A percentile compares a stretch with the other conserved stretches of the same genome.
Conservation (phyloP, 2,888 invertebrate genomes). For the Slavum lentiscoides region DNA sequence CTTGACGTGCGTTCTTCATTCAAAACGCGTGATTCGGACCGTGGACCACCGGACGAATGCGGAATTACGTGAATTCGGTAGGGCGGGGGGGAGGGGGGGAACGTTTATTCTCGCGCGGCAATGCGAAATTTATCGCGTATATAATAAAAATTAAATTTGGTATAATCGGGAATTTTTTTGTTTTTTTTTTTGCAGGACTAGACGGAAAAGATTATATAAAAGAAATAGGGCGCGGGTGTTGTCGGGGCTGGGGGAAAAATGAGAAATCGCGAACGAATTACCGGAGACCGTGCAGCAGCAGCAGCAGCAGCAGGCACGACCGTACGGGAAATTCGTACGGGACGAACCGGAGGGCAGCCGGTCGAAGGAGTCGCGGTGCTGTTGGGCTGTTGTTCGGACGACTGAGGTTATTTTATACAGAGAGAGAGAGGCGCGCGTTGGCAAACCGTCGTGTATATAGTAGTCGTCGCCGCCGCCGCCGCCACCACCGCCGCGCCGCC, state of each 20-base stretch:
- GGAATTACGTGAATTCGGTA: too few relatives aligned
- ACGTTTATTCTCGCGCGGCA: too few relatives aligned
- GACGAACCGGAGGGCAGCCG: slow-evolving; percentile 42
- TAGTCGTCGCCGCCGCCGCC: background rate
- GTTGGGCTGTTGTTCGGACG: slow-evolving; percentile 46
- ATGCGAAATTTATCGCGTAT: background rate
- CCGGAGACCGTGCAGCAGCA: background rate
- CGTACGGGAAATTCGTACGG: slow-evolving; percentile 20
- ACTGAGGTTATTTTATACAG: slow-evolving; percentile 42
- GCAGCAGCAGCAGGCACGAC: background rate
- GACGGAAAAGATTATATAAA: background rate
- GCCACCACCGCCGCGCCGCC: slow-evolving; percentile 27
- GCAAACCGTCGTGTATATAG: background rate
- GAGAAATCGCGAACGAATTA: background rate
- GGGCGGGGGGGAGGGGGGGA: too few relatives aligned
- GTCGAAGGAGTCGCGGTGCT: slow-evolving; percentile 47
- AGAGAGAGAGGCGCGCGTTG: slow-evolving; percentile 30
- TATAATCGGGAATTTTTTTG: too few relatives aligned
- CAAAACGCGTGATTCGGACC: slow-evolving; percentile 31
- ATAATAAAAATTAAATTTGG: too few relatives aligned
- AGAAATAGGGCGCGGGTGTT: too few relatives aligned
- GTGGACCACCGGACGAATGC: background rate
- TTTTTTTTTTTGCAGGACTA: background rate
- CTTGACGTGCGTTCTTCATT: slow-evolving; percentile 51
- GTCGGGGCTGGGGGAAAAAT: background rate